Evolutionary conservation across 1,140 invertebrate species (phyloP), one percentile per base, ranked within the genome.

Genomic region (Cyrtorhinus lividipennis): DNA sequence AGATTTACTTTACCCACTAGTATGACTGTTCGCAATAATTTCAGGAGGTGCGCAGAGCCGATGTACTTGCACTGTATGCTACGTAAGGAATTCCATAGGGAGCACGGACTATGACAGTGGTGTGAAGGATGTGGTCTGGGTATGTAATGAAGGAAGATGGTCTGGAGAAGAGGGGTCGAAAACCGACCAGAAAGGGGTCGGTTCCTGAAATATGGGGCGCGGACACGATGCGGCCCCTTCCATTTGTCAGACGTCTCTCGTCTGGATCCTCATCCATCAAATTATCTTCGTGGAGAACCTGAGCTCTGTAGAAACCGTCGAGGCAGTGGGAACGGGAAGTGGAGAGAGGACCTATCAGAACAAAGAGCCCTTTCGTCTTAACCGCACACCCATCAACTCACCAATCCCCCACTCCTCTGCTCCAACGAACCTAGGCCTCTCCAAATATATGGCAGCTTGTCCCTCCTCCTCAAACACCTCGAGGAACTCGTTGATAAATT

Each of bases 181-280:
- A 22, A 15, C 48, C 8, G 20, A 5, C 12, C 10, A 13, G 48
- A 20, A 10, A 53, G 48, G 12, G 18, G 48, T 20, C 48, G 48
- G 48, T 53, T 10, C 20, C 48, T 53, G 48, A 53, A 53, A 53
- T 53, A 53, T 53, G 48, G 48, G 20, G 48, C 48, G 20, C 48
- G 48, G 48, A 53, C 48, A 15, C 20, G 48, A 38, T 10, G 48
- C 20, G 48, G 12, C 48, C 48, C 38, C 48, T 53, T 53, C 48
- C 48, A 53, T 53, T 53, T 53, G 48, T 53, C 48, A 53, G 48
- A 53, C 48, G 48, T 53, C 48, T 53, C 48, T 53, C 48, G 10
- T 5, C 48, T 53, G 48, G 18, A 53, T 53, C 20, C 48, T 53
- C 48, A 53, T 53, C 48, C 48, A 53, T 53, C 48, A 53, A 53